phyloP scores from a whole-genome alignment of 2,113 vertebrate species.

The Nibea coibor region DNA sequence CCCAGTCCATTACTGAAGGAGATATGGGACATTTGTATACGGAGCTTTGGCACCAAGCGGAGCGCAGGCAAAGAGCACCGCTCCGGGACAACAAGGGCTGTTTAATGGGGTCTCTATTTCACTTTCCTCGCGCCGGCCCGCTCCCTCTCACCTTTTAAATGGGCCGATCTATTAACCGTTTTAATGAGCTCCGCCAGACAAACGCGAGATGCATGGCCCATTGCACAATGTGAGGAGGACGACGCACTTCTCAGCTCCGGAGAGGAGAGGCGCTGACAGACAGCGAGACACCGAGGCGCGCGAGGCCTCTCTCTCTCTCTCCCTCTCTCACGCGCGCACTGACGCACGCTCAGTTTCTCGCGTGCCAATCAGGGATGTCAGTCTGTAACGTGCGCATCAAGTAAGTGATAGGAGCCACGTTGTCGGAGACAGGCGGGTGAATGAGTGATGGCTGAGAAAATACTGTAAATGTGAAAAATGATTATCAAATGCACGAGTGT shows the following conservation, averaged over 20 bases:
- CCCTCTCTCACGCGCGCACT: not conserved
- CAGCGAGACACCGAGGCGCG: slow-evolving; percentile 49
- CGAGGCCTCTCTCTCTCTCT: slow-evolving; percentile 12
- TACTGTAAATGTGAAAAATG: slow-evolving; percentile 34
- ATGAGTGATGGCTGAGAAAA: slow-evolving; percentile 30
- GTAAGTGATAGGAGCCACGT: not conserved
- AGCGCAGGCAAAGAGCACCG: slow-evolving; percentile 54
- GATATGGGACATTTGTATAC: slow-evolving; percentile 60
- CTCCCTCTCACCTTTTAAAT: slow-evolving; percentile 86
- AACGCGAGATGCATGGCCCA: slow-evolving; percentile 80
- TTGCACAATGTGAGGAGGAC: slow-evolving; percentile 77
- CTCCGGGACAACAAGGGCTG: slow-evolving; percentile 73
- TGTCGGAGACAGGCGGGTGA: not conserved
- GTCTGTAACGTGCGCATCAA: not conserved
- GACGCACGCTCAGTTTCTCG: not conserved
- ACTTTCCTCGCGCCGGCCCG: slow-evolving; percentile 70
- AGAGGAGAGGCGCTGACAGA: slow-evolving; percentile 83
- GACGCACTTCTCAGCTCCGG: slow-evolving; percentile 71
- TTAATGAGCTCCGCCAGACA: slow-evolving; percentile 84
- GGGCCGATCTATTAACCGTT: slow-evolving; percentile 89
- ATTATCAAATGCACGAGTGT: slow-evolving; percentile 8
- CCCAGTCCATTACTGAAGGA: slow-evolving; percentile 49
- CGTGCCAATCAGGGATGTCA: slow-evolving; percentile 8
- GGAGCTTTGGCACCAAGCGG: slow-evolving; percentile 59
- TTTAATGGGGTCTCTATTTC: slow-evolving; percentile 83